Base-by-base conservation (phyloP, 2,797 vertebrate genomes). In the Clarias fuscus region DNA sequence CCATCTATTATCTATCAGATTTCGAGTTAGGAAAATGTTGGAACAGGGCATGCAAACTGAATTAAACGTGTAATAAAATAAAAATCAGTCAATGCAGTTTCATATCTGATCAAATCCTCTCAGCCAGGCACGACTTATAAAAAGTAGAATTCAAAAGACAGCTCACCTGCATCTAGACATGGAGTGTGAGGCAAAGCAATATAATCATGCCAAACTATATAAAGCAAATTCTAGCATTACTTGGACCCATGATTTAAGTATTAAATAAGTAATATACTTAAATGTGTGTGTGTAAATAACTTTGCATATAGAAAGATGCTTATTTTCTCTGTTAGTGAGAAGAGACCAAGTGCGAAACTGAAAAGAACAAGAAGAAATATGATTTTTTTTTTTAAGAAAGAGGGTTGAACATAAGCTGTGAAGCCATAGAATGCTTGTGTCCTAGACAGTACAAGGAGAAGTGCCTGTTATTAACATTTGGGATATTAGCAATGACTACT, bases 381-480 rank as follows among this genome's bases (percentile, higher is more conserved):
- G 15, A 14, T 2, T 64, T 11, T 18, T 64, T 11, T 18, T 53
- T 82, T 2, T 53, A 53, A 40, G 17, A 53, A 82, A 53, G 37
- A 53, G 4, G 62, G 8, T 48, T 81, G 30, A 82, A 33, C 17
- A 53, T 56, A 53, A 67, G 24, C 78, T 37, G 8, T 30, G 17
- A 82, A 27, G 79, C 14, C 61, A 43, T 33, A 62, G 59, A 78
- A 79, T 24, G 30, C 58, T 13, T 37, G 10, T 24, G 58, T 27
- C 17, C 18, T 77, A 33, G 76, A 78, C 58, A 78, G 18, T 14
- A 37, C 37, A 80, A 43, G 59, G 15, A 18, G 56, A 53, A 48
- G 7, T 81, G 78, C 24, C 59, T 17, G 30, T 78, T 87, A 85
- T 88, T 70, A 86, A 81, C 68, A 75, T 86, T 85, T 64, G 88